Conservation (phyloP, 2,888 invertebrate genomes). For the Caenorhabditis uteleia region DNA sequence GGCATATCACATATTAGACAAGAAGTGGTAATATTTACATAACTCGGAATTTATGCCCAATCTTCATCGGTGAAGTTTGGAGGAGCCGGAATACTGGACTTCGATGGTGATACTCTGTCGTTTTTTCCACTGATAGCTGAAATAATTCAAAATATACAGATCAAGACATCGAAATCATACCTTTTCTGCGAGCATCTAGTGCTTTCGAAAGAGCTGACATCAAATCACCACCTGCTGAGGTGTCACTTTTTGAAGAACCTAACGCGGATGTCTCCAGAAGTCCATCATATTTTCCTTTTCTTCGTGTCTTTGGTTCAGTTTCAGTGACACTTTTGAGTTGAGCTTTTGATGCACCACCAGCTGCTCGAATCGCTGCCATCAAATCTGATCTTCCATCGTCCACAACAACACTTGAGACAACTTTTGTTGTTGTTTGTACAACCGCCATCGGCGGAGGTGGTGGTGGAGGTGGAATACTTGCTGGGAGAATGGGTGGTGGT, state of each 20-base stretch:
- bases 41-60: no score
- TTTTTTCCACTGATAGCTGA: conserved; percentile 35
- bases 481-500: conserved; percentile 18
- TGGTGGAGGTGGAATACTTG: conserved; percentile 10
- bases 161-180: conserved; percentile 3
- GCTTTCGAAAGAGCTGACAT: conserved; percentile 54
- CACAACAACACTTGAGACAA: neutral
- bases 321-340: conserved; percentile 24
- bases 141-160: neutral
- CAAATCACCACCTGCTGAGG: conserved; percentile 39
- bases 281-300: conserved; percentile 16
- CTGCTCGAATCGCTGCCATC: conserved; percentile 52
- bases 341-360: conserved; percentile 50
- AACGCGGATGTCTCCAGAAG: conserved; percentile 28
- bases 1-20: no score
- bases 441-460: conserved; percentile 23
- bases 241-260: neutral
- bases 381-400: conserved; percentile 36
- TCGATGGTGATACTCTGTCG: conserved; percentile 6
- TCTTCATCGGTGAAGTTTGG: conserved; percentile 23
- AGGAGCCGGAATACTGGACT: conserved; percentile 24
- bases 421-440: neutral
- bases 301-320: conserved; percentile 1
- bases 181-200: conserved; percentile 50
- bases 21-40: no score